Conservation (phyloP, 2,797 vertebrate species). For the Vespertilio murinus region DNA sequence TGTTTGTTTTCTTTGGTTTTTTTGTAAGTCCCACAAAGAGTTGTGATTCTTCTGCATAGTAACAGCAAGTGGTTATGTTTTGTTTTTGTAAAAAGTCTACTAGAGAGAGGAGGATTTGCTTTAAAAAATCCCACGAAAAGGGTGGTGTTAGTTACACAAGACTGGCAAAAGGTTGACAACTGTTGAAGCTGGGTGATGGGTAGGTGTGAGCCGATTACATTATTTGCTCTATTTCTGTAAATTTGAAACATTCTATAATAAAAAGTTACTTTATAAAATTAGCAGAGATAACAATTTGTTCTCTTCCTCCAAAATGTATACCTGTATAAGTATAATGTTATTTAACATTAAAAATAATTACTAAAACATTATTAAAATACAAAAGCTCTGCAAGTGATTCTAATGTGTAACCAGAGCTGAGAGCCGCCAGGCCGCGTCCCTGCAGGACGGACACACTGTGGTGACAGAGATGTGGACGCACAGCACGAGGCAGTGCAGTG, state of each 20-base stretch:
- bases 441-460: not conserved
- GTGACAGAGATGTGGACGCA: conserved; percentile 21
- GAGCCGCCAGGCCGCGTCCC: not conserved
- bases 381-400: conserved; percentile 14
- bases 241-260: conserved; percentile 32
- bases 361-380: not conserved
- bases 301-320: not conserved
- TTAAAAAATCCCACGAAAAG: not conserved
- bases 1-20: not conserved
- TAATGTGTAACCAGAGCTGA: not conserved
- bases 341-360: conserved; percentile 13
- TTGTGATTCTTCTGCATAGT: not conserved
- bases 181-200: not conserved
- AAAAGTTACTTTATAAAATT: conserved; percentile 38
- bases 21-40: conserved; percentile 22
- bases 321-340: not conserved
- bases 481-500: not conserved
- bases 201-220: not conserved
- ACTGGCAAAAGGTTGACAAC: not conserved
- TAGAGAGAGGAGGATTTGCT: not conserved
- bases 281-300: conserved; percentile 41
- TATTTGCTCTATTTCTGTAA: not conserved
- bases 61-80: conserved; percentile 8
- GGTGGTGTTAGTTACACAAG: not conserved
- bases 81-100: not conserved